phyloP scores from a whole-genome alignment of 2,888 invertebrate genomes.

The Orchesella flavescens region DNA sequence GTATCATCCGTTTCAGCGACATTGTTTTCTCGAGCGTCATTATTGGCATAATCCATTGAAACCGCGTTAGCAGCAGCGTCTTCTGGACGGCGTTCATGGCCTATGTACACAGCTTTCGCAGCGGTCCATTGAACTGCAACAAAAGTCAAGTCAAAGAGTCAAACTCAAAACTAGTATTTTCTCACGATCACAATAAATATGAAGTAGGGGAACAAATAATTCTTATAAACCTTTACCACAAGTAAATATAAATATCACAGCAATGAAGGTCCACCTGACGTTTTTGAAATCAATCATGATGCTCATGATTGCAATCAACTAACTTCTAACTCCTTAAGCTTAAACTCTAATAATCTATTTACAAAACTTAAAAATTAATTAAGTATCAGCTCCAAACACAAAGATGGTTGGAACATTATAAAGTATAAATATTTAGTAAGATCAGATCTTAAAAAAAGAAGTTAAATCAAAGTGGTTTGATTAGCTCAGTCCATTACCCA shows the following conservation, averaged over 20 bases:
- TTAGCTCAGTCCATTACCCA: neutral
- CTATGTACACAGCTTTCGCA: slow-evolving; percentile 21
- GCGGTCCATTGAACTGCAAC: slow-evolving; percentile 28
- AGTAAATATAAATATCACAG: slow-evolving; percentile 51
- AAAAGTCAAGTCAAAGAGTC: too few relatives aligned
- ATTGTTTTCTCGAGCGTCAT: neutral
- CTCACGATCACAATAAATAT: too few relatives aligned
- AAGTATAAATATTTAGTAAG: neutral
- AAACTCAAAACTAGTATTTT: neutral
- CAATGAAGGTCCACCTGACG: slow-evolving; percentile 49
- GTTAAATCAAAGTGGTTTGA: too few relatives aligned
- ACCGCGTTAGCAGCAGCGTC: neutral
- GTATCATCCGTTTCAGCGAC: neutral
- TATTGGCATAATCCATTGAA: neutral
- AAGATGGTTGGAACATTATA: neutral
- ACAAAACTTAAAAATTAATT: neutral
- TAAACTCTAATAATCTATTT: neutral
- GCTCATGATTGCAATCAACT: slow-evolving; percentile 1
- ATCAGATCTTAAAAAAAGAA: slow-evolving; percentile 11
- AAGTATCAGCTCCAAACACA: neutral
- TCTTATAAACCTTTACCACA: too few relatives aligned
- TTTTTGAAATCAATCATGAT: slow-evolving; percentile 9
- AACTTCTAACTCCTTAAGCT: neutral
- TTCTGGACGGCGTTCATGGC: slow-evolving; percentile 3
- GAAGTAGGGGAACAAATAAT: too few relatives aligned